Evolutionary conservation across 2,113 vertebrate genomes (phyloP).

Genomic region (Thalassoma bifasciatum): DNA sequence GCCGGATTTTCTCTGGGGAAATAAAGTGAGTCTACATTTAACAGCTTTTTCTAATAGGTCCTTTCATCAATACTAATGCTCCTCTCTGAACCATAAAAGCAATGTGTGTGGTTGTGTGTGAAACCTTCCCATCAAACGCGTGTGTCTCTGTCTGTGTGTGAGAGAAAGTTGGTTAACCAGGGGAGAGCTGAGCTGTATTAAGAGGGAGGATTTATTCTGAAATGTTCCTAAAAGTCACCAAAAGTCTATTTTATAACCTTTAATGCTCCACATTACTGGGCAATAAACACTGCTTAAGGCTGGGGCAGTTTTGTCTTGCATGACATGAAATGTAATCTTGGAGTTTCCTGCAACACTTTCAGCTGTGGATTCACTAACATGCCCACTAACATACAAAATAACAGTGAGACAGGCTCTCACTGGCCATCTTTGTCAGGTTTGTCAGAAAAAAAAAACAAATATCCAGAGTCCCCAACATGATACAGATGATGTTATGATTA

Average conservation of each 20-base stretch:
- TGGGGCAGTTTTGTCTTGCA: conserved; percentile 15
- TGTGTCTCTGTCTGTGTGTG: conserved; percentile 2
- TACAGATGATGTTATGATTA: no score
- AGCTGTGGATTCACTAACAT: no score
- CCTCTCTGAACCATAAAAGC: conserved; percentile 55
- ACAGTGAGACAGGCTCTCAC: no score
- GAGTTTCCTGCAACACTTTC: no score
- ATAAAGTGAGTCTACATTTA: conserved; percentile 57
- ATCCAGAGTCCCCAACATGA: no score
- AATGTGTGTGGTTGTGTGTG: not conserved
- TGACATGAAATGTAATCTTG: conserved; percentile 8
- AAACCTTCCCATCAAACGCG: not conserved
- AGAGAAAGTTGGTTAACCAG: conserved; percentile 14
- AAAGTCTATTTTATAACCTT: conserved; percentile 5
- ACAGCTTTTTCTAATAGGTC: conserved; percentile 46
- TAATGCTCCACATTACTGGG: conserved; percentile 15
- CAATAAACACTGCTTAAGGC: conserved; percentile 12
- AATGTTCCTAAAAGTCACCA: conserved; percentile 27
- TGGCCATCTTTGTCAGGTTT: no score
- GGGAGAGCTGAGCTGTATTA: conserved; percentile 5
- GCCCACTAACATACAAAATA: no score
- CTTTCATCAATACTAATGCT: conserved; percentile 62
- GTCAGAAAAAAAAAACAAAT: no score
- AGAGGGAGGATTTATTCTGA: conserved; percentile 9
- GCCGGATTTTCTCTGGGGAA: conserved; percentile 65